Evolutionary conservation across 2,113 vertebrate genomes (phyloP).

Genomic region (Circaetus gallicus): DNA sequence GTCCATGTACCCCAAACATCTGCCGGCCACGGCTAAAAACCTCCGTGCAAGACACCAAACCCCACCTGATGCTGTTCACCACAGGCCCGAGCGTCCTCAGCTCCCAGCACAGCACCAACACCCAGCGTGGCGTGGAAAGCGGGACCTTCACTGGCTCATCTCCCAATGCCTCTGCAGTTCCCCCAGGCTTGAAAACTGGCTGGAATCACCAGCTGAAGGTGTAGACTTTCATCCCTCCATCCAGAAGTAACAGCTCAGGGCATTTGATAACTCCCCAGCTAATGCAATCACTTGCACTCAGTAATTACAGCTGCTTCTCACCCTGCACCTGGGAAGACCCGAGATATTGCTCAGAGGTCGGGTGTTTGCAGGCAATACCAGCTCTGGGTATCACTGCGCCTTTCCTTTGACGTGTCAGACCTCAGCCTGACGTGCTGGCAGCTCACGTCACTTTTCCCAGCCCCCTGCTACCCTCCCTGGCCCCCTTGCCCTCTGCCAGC

Average conservation of each 20-base stretch:
- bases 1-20: accelerated
- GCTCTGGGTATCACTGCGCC: not conserved
- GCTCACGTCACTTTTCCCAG: not conserved
- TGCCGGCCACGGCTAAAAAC: accelerated
- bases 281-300: accelerated
- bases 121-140: accelerated
- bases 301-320: not conserved
- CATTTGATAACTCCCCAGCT: not conserved
- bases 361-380: not conserved
- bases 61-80: not conserved
- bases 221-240: not conserved
- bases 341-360: accelerated
- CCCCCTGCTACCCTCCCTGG: not conserved
- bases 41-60: not conserved
- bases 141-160: not conserved
- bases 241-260: not conserved
- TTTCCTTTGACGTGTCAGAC: not conserved
- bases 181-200: not conserved
- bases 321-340: not conserved
- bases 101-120: not conserved
- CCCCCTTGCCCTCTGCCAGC: not conserved
- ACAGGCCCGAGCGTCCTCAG: accelerated
- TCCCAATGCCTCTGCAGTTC: not conserved
- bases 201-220: not conserved
- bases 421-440: not conserved